phyloP scores from a whole-genome alignment of 2,113 vertebrate genomes.

The Myrmophylax atrothorax region DNA sequence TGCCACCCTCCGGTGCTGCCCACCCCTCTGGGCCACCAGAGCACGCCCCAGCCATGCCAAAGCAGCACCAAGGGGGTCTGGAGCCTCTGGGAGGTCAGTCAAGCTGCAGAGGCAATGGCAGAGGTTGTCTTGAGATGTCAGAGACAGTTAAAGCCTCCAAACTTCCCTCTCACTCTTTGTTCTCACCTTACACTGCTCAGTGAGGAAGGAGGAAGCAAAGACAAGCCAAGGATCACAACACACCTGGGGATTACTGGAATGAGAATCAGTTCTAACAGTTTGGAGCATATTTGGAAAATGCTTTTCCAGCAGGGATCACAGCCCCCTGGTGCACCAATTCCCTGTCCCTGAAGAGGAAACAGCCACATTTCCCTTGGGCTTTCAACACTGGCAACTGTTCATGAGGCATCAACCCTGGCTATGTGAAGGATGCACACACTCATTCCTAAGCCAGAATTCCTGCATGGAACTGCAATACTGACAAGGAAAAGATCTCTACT shows the following conservation, averaged over 20 bases:
- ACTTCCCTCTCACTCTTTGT: neutral
- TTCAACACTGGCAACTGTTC: neutral
- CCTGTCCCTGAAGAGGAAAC: neutral
- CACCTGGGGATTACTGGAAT: neutral
- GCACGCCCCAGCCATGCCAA: rapidly evolving
- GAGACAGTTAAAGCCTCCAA: neutral
- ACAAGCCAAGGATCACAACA: neutral
- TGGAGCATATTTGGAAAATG: neutral
- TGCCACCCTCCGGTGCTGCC: neutral
- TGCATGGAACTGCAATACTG: neutral
- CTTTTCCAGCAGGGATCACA: neutral
- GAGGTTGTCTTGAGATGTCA: neutral
- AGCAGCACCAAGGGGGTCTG: neutral
- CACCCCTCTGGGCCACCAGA: no score
- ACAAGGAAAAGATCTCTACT: neutral
- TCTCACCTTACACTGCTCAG: neutral
- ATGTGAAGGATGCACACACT: neutral
- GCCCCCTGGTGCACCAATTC: neutral
- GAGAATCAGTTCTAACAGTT: neutral
- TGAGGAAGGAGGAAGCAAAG: neutral
- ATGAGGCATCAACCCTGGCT: neutral
- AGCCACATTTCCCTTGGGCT: neutral
- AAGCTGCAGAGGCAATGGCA: neutral
- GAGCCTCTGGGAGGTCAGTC: neutral
- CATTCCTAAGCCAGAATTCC: neutral